Evolutionary conservation across 2,888 invertebrate genomes (phyloP), one percentile per base, ranked within the genome.

Genomic region (Xylocampa areola): DNA sequence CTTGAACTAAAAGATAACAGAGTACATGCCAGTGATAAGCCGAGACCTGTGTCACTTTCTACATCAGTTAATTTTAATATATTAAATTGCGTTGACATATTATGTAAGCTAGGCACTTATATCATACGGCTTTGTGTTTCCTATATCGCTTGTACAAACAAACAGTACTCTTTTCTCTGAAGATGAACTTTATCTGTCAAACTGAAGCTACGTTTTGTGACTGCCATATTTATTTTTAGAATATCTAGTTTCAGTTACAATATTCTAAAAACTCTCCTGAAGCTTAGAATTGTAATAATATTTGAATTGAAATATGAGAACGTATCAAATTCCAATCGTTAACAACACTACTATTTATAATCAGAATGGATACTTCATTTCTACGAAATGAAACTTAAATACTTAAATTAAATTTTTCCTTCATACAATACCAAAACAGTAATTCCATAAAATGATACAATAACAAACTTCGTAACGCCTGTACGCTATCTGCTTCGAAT

Each of bases 1-100:
- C 16, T 43, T 62, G 44, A 69, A 67, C 60, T 60, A 32, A 14
- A 25, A 44, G 68, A 63, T 63, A 63, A 50, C 30, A 45, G 50
- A 43, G 51, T 50, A 33, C 67, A 49, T 59, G 8, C 2, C 13
- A 11, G 8, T 27, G 61, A 63, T 67, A 67, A 60, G 33, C 30
- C 45, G 11, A 11, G 16, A 30, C 14, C 8, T 29, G 33, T 43
- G 2, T 11, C 8, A 36, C 40, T 41, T 39, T 62, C 37, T 39
- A 30, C 10, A 29, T 8, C 23, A 19, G 13, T 43, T 27, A 11
- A 25, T 30, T 25, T 21, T 13, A 35, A 17, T 10, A 35, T n/a
- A n/a, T n/a, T n/a, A 27, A 19, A 50, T 8, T 19, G 2, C 14
- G 6, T 23, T 4, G 23, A 7, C 0, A 11, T 10, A 33, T 45